Evolutionary conservation across 2,113 vertebrate genomes (phyloP), one percentile per base, ranked within the genome.

Genomic region (Arenaria interpres): DNA sequence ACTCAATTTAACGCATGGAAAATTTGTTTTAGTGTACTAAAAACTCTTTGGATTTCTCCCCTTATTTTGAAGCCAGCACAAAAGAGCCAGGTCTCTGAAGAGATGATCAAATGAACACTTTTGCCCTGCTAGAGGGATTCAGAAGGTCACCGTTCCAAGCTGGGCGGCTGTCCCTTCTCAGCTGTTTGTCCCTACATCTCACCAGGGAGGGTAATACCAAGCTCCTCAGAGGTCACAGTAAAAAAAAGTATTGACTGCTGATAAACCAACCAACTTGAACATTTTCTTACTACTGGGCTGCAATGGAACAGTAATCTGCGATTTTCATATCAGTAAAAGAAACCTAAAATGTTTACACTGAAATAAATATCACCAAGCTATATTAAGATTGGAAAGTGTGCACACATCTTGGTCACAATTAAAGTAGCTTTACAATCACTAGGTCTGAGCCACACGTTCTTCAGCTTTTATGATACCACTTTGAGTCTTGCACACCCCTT

Each of bases 11-110:
- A 92, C 7, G 15, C 33, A 81, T 0, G 33, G 79, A 92, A 95
- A 86, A 43, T 28, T 54, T 10, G 45, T 6, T 81, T 84, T 88
- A 92, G 68, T 3, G 2, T 21, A 67, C 43, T 74, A 56, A 90
- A 79, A 87, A 10, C 2, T 48, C 51, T 59, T 73, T 57, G 46
- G 66, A 84, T 78, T 89, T 89, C 56, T 90, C 51, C 19, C 35
- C 24, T 74, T 43, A 74, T 60, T 90, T 72, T 87, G 69, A 89
- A 92, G 79, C 64, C 85, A 92, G 35, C 9, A 93, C 24, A 68
- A 94, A 46, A 89, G 45, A 94, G 73, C 48, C 86, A 96, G 79
- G 48, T 90, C 43, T 90, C 68, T 87, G 64, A 88, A 90, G 83
- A 51, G 2, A 41, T 11, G 48, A 91, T 75, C 68, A 94, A 96